Base-by-base conservation (phyloP, 2,888 invertebrate genomes). In the Carcina quercana region DNA sequence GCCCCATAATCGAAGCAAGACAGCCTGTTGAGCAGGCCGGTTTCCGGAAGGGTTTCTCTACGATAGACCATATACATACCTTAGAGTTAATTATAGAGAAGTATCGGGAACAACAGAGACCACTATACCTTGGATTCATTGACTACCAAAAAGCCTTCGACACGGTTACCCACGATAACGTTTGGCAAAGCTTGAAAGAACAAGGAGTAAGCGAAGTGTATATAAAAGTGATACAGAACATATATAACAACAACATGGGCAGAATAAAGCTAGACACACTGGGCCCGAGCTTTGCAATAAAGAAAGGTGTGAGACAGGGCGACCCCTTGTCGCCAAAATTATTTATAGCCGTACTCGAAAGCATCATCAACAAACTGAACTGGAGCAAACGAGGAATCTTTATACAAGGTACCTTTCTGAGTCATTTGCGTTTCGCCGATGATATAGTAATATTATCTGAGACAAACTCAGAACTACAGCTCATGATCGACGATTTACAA, bases 71-170 rank as follows among this genome's bases (percentile, higher is more conserved):
- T 19, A 31, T 34, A 8, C 31, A 36, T 29, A 30, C 29, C 11
- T 31, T 35, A 7, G 27, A 27, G 5, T 37, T 37, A 31, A 15
- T 37, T 7, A 10, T 35, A 20, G 37, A 39, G 20, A 39, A 35
- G 14, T 35, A 28, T 8, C 35, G 29, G n/a, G 37, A 37, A 28
- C 37, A 33, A 24, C 25, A 37, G 8, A 30, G 12, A 7, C 21
- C 17, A 13, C 35, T 20, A 13, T 39, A 39, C 31, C 36, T 40
- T 19, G 36, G 38, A 25, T 47, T 50, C 28, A 17, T 50, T 2
- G 40, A 47, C 21, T 45, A 43, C 28, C 40, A 28, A 15, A 47
- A 49, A 33, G 48, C 42, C 17, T 49, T 47, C 20, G 47, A 47
- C 32, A 42, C 41, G 15, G 22, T 47, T 15, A 13, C 25, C 12